Evolutionary conservation across 1,140 invertebrate genomes (phyloP).

Genomic region (Trachymyrmex cornetzi): DNA sequence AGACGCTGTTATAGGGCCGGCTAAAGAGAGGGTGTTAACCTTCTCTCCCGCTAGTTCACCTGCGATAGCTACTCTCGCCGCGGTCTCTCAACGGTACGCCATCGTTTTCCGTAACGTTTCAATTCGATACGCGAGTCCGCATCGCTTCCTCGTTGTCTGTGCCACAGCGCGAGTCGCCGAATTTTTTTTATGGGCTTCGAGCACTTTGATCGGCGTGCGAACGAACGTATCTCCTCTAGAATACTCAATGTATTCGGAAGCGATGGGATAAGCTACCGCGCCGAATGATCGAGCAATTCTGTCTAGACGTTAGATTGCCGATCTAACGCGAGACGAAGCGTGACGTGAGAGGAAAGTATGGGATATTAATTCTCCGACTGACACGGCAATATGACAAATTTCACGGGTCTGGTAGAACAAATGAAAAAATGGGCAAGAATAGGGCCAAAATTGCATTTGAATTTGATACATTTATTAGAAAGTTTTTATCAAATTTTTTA

Average conservation of each 20-base stretch:
- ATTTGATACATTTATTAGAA: background rate
- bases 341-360: background rate
- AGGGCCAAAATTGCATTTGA: background rate
- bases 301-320: conserved; percentile 4
- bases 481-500: background rate
- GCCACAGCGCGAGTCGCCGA: conserved; percentile 22
- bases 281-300: background rate
- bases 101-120: conserved; percentile 74
- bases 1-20: conserved; percentile 58
- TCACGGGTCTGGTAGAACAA: background rate
- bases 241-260: background rate
- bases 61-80: conserved; percentile 65
- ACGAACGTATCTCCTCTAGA: background rate
- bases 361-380: conserved; percentile 17
- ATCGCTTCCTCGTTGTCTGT: conserved; percentile 36
- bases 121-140: conserved; percentile 59
- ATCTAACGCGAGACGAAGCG: conserved; percentile 17
- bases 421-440: background rate
- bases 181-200: conserved; percentile 41
- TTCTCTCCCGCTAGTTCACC: conserved; percentile 63
- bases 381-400: background rate
- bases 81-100: conserved; percentile 47
- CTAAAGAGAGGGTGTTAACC: conserved; percentile 75
- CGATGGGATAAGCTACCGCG: conserved; percentile 19
- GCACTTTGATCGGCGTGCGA: conserved; percentile 39